Evolutionary conservation across 2,888 invertebrate genomes (phyloP).

Genomic region (Aethes cnicana): DNA sequence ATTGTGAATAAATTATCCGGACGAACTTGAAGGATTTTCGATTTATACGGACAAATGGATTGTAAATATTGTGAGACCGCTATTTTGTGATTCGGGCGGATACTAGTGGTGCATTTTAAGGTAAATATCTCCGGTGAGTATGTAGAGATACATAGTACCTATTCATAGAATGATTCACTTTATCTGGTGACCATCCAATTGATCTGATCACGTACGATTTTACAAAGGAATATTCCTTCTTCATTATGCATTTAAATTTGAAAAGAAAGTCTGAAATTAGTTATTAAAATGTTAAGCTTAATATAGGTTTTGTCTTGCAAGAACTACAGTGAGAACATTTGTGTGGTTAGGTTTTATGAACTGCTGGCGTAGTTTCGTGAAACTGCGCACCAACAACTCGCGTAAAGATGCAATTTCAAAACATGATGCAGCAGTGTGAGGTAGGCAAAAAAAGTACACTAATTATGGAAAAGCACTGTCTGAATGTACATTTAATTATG

Average conservation of each 20-base stretch:
- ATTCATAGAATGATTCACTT: constrained; percentile 61
- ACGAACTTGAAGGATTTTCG: constrained; percentile 55
- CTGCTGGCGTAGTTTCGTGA: constrained; percentile 3
- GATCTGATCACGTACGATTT: constrained; percentile 8
- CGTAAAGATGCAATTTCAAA: too few relatives aligned
- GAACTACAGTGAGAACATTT: background rate
- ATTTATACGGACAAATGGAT: constrained; percentile 60
- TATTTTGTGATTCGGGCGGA: constrained; percentile 47
- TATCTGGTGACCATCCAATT: constrained; percentile 40
- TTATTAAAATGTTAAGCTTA: too few relatives aligned
- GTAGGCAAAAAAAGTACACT: too few relatives aligned
- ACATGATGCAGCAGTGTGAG: too few relatives aligned
- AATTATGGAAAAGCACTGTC: too few relatives aligned
- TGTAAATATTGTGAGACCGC: constrained; percentile 57
- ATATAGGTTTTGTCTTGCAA: constrained; percentile 5
- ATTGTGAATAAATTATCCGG: constrained; percentile 69
- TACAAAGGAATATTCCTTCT: constrained; percentile 9
- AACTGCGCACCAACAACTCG: constrained; percentile 20
- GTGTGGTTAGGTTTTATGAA: constrained; percentile 1
- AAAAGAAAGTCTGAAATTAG: too few relatives aligned
- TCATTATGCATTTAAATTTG: too few relatives aligned
- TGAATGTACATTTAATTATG: too few relatives aligned
- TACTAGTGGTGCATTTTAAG: constrained; percentile 19
- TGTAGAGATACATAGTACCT: constrained; percentile 56
- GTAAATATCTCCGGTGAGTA: constrained; percentile 67